Evolutionary conservation across 2,888 invertebrate genomes (phyloP).

Genomic region (Sinotaia quadrata): DNA sequence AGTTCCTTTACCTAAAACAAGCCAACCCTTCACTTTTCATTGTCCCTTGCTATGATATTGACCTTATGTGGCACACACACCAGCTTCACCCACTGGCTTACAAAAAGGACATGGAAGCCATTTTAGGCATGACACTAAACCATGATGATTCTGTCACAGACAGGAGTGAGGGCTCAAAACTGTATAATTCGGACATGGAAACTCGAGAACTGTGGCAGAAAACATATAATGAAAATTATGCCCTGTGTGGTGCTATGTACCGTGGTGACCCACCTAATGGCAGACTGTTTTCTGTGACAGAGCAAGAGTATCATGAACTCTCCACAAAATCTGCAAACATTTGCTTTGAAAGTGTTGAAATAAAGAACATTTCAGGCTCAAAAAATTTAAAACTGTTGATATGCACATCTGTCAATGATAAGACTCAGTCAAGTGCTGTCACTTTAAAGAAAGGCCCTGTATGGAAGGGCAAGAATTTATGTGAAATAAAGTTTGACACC

Average conservation of each 20-base stretch:
- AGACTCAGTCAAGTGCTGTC: constrained; percentile 23
- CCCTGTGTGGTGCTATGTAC: constrained; percentile 73
- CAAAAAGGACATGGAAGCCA: constrained; percentile 49
- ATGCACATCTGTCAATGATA: constrained; percentile 32
- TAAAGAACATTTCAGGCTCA: constrained; percentile 31
- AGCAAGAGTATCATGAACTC: constrained; percentile 58
- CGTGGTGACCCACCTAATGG: constrained; percentile 72
- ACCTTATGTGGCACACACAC: constrained; percentile 74
- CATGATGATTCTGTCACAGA: constrained; percentile 74
- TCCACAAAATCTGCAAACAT: constrained; percentile 60
- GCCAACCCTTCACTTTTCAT: constrained; percentile 70
- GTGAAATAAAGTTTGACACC: constrained; percentile 68
- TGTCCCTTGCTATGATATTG: constrained; percentile 75
- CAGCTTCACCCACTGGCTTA: constrained; percentile 69
- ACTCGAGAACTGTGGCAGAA: constrained; percentile 63
- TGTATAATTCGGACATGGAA: constrained; percentile 65
- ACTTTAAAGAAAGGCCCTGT: constrained; percentile 47
- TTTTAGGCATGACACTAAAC: constrained; percentile 67
- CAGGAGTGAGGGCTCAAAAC: constrained; percentile 70
- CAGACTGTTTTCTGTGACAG: constrained; percentile 68
- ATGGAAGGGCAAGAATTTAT: constrained; percentile 66
- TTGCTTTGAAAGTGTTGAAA: constrained; percentile 43
- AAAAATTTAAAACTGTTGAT: constrained; percentile 45
- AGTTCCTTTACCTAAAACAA: constrained; percentile 71
- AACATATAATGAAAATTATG: constrained; percentile 70